Evolutionary conservation across 2,888 invertebrate species (phyloP), one percentile per base, ranked within the genome.

Genomic region (Tetragnatha montana): DNA sequence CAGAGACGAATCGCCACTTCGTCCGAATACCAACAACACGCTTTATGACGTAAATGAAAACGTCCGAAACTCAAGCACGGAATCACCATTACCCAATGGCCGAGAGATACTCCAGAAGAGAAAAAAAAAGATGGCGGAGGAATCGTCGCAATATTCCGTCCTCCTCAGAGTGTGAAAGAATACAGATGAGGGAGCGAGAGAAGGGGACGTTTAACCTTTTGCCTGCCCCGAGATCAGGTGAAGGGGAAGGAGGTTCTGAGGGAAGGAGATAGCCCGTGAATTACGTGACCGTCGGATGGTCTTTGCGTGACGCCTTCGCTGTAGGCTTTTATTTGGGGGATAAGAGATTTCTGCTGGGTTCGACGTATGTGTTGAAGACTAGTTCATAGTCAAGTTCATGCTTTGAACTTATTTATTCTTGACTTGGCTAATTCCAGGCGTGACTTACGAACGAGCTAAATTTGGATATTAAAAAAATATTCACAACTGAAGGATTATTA

Each of bases 211-310:
- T 86, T 86, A 80, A 86, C 80, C 86, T 68, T 79, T 85, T 70
- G 73, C n/a, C 78, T 68, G 4, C 35, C 22, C 50, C 1, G 60
- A 60, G 17, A 60, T 60, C 78, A 80, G 19, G 21, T 21, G 47
- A 74, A 19, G 19, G 21, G 73, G 68, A 74, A 50, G 50, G 70
- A 74, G 22, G 21, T 60, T 51, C 78, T 78, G 71, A 70, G 81
- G 35, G 82, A 70, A 81, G 70, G 74, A 82, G 87, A 88, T 88
- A 88, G 69, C 82, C 82, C 87, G 87, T 88, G 87, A 82, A 88
- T 76, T 76, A 88, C 87, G 87, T 88, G 87, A 88, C 78, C 82
- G 60, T 51, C 71, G 22, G 83, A 80, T 80, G 19, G 68, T 79
- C 80, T 51, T 47, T 51, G 75, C 74, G 82, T 83, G 75, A 8